Base-by-base conservation (phyloP, 1,140 invertebrate genomes). In the Drosophila nigromelanica region DNA sequence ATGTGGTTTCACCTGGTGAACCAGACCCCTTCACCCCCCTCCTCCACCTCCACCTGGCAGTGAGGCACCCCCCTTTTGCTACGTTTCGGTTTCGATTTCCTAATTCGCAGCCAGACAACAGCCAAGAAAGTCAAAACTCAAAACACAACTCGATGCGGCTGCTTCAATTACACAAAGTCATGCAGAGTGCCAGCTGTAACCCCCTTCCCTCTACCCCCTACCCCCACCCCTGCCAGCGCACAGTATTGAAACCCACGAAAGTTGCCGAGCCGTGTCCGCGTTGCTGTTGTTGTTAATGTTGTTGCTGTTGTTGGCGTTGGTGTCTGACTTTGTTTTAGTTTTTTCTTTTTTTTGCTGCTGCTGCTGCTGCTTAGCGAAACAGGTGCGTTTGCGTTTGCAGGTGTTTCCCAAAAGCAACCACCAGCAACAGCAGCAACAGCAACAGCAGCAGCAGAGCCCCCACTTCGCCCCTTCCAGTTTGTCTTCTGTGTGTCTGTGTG, bases 321-420 rank as follows among this genome's bases (percentile, higher is more conserved):
- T 68, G 61, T 87, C 58, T 87, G 83, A 87, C 82, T 86, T 86
- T 87, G 81, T 86, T 86, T 86, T 85, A 80, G 71, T 24, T 24
- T 24, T 24, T 24, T 24, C 0, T 24, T 24, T 24, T 86, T 86
- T 59, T 68, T 61, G 27, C 27, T 66, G 60, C 45, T 50, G 70
- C 37, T 61, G 48, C 18, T 60, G 70, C 73, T 78, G 80, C 69
- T 82, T 80, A 89, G 83, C 73, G 70, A 87, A 87, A 90, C 89
- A 90, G 89, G 89, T 90, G 89, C 89, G 83, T 90, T 90, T 77
- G 81, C 81, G 78, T 86, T 86, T 90, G 89, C 89, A 90, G 89
- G 89, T 90, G 89, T 90, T 90, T 90, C 78, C 80, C 83, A 90
- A 87, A 87, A 87, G 76, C 79, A 59, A 89, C 82, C 82, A 87